Evolutionary conservation across 1,140 invertebrate genomes (phyloP).

Genomic region (Atta texana): DNA sequence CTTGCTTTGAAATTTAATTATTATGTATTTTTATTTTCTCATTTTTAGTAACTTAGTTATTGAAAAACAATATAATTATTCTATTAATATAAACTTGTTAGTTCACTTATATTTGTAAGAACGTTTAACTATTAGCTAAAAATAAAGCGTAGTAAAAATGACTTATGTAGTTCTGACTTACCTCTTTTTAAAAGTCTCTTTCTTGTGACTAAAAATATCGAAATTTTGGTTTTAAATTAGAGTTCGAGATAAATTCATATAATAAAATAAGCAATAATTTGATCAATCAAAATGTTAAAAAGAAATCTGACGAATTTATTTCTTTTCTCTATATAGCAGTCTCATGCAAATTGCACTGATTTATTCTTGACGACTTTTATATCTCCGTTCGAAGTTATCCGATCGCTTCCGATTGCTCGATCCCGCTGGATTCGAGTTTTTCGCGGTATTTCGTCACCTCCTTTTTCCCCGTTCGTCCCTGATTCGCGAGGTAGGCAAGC

Average conservation of each 20-base stretch:
- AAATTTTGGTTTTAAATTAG: constrained; percentile 3
- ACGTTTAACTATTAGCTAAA: not conserved
- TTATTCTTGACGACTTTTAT: constrained; percentile 29
- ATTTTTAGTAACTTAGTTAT: not conserved
- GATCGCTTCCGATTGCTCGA: constrained; percentile 55
- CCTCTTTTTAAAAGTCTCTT: not conserved
- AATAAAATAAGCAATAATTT: not conserved
- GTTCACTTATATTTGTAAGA: not conserved
- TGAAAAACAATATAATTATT: not conserved
- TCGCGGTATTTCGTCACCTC: constrained; percentile 52
- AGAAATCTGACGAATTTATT: not conserved
- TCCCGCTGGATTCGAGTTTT: constrained; percentile 21
- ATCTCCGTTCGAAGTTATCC: constrained; percentile 39
- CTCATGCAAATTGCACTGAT: not conserved
- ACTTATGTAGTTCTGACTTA: too few species aligned
- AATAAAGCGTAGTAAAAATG: not conserved
- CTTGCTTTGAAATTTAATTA: not conserved
- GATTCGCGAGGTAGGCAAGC: constrained; percentile 53
- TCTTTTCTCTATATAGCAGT: not conserved
- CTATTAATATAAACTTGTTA: not conserved
- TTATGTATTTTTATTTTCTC: not conserved
- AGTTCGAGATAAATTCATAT: not conserved
- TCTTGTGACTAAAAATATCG: not conserved
- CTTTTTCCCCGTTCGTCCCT: constrained; percentile 12
- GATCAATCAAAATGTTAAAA: not conserved